Percentiles rank a stretch among this genome's conserved stretches.
phyloP scores from a whole-genome alignment of 2,113 vertebrate genomes.

The Thinocorus orbignyianus region DNA sequence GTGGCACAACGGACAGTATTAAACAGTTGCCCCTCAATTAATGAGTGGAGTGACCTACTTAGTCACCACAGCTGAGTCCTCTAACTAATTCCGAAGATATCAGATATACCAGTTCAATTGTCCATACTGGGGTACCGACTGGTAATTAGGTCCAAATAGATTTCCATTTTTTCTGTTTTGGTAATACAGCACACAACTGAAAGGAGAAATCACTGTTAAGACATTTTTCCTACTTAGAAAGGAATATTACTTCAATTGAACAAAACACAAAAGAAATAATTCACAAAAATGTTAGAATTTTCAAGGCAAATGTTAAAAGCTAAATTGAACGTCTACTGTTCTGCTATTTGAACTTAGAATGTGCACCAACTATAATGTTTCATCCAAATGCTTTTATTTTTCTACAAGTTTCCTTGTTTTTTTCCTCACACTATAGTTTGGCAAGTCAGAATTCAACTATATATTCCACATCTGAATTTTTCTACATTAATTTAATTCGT shows the following conservation, averaged over 20 bases:
- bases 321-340: background rate
- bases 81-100: conserved; percentile 6
- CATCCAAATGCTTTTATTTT: background rate
- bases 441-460: conserved; percentile 9
- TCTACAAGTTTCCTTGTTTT: background rate
- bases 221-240: background rate
- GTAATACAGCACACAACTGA: background rate
- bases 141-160: conserved; percentile 15
- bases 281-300: background rate
- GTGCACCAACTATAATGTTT: background rate
- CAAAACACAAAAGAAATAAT: background rate
- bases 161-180: background rate
- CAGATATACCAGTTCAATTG: background rate
- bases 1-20: conserved; percentile 29
- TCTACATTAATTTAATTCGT: conserved; percentile 1
- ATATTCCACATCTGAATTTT: background rate
- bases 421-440: background rate
- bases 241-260: background rate
- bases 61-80: conserved; percentile 55
- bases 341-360: background rate
- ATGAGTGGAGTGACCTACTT: conserved; percentile 55
- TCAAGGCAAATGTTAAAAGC: background rate
- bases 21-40: conserved; percentile 54
- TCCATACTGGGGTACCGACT: conserved; percentile 16
- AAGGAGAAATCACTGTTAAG: background rate